phyloP scores from a whole-genome alignment of 2,113 vertebrate species.

The Brevimyrus niger region DNA sequence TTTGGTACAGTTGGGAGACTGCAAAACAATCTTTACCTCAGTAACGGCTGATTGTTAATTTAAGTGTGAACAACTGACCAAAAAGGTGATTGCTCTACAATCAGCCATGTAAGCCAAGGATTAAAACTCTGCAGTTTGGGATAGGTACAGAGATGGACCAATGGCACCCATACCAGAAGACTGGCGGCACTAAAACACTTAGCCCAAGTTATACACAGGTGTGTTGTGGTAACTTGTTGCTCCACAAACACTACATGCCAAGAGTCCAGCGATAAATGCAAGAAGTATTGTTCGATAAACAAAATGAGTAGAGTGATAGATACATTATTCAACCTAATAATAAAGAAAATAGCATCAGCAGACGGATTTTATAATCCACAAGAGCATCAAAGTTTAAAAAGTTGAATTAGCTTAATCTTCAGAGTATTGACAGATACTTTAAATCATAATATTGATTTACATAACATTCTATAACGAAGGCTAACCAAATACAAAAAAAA shows the following conservation, averaged over 20 bases:
- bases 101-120: background rate
- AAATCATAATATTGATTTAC: background rate
- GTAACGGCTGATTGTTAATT: background rate
- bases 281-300: background rate
- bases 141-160: background rate
- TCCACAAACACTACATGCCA: background rate
- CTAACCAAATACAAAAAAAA: background rate
- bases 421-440: background rate
- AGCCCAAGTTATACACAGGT: background rate
- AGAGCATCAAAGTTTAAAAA: background rate
- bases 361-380: background rate
- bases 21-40: slow-evolving; percentile 9
- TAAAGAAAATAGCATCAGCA: background rate
- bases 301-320: background rate
- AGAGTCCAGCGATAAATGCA: background rate
- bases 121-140: background rate
- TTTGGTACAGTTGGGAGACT: background rate
- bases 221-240: background rate
- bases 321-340: background rate
- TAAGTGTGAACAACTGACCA: background rate
- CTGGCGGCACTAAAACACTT: background rate
- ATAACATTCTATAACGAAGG: background rate
- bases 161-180: background rate
- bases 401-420: background rate
- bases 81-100: background rate